phyloP scores from a whole-genome alignment of 2,797 vertebrate species.

The Sitta carolinensis region DNA sequence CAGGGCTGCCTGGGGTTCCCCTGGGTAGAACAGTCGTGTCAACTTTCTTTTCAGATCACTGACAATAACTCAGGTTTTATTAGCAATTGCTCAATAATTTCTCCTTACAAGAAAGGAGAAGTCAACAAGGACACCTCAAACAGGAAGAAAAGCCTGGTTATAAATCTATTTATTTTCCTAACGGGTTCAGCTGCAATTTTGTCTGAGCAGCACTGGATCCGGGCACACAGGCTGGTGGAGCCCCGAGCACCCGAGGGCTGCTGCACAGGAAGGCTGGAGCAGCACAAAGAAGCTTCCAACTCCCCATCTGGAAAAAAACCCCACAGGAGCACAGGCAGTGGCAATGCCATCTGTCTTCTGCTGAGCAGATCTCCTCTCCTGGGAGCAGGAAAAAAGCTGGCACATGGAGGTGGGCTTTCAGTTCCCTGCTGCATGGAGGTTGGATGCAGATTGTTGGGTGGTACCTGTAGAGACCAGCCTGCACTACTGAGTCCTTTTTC shows the following conservation, averaged over 20 bases:
- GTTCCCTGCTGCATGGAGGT: neutral
- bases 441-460: neutral
- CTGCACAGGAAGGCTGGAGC: constrained; percentile 14
- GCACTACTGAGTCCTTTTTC: neutral
- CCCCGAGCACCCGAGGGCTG: neutral
- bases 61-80: neutral
- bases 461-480: constrained; percentile 5
- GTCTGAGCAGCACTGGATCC: neutral
- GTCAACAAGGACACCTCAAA: neutral
- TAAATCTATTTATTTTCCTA: neutral
- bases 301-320: constrained; percentile 59
- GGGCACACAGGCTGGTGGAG: neutral
- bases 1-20: neutral
- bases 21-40: neutral
- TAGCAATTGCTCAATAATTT: neutral
- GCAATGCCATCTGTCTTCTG: constrained; percentile 28
- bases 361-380: constrained; percentile 1
- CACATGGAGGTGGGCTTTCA: constrained; percentile 31
- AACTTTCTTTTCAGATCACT: neutral
- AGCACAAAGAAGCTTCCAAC: constrained; percentile 37
- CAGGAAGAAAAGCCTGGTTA: neutral
- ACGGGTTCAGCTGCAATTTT: neutral
- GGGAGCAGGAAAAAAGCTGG: constrained; percentile 25
- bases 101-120: neutral
- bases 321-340: constrained; percentile 34